phyloP scores from a whole-genome alignment of 2,888 invertebrate genomes.

The Meteorus cinctellus region DNA sequence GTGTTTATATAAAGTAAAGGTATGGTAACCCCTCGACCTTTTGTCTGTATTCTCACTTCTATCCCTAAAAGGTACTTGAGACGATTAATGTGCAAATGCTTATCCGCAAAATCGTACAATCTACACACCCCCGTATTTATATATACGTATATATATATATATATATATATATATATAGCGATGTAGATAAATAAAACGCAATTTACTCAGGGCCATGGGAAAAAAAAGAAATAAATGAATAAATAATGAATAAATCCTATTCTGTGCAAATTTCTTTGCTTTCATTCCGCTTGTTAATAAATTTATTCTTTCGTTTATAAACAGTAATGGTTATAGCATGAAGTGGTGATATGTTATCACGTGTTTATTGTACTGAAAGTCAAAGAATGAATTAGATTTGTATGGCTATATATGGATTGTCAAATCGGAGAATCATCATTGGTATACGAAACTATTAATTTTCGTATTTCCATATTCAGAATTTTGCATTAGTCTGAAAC shows the following conservation, averaged over 20 bases:
- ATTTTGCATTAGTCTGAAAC: too few species aligned
- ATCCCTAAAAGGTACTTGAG: neutral
- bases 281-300: neutral
- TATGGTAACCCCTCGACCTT: constrained; percentile 6
- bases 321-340: neutral
- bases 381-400: too few species aligned
- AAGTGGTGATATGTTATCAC: too few species aligned
- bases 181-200: constrained; percentile 11
- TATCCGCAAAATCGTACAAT: constrained; percentile 20
- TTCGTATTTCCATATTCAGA: too few species aligned
- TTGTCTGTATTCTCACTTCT: constrained; percentile 5
- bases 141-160: neutral
- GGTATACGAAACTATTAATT: too few species aligned
- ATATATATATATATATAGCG: neutral
- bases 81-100: constrained; percentile 16
- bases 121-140: neutral
- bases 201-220: neutral
- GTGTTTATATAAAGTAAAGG: neutral
- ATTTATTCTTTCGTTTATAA: neutral
- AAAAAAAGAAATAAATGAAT: constrained; percentile 6
- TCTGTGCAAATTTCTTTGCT: constrained; percentile 1
- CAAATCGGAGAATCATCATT: too few species aligned
- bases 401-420: too few species aligned
- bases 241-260: neutral
- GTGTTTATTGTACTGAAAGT: too few species aligned